These are phyloP conservation scores for Hyperoplus lanceolatus DNA, from an alignment of 2,797 vertebrate species.

Conservation along the genomic window DNA sequence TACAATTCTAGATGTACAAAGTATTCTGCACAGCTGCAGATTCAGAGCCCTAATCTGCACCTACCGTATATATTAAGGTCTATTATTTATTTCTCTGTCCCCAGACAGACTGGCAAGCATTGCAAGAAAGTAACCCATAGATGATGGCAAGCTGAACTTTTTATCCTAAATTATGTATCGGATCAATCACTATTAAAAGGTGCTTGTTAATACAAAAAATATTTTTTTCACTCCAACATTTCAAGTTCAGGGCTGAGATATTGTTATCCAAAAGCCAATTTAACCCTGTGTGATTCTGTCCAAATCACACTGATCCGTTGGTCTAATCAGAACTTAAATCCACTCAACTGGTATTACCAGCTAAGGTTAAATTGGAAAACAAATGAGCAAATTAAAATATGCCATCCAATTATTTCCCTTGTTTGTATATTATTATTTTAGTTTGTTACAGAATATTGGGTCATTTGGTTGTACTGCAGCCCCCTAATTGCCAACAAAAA, in stretches of 20 bases:
- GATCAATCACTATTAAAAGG: neutral
- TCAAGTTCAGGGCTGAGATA: constrained; percentile 42
- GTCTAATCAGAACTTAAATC: constrained; percentile 41
- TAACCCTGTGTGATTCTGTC: constrained; percentile 23
- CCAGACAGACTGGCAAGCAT: neutral
- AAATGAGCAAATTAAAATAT: constrained; percentile 21
- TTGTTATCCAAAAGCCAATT: constrained; percentile 44
- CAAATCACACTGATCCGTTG: constrained; percentile 13
- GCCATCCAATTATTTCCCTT: constrained; percentile 26
- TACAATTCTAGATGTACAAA: neutral
- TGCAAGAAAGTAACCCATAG: neutral
- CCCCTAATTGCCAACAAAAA: constrained; percentile 47
- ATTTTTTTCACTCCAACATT: constrained; percentile 23
- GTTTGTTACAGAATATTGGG: constrained; percentile 36
- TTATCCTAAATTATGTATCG: neutral
- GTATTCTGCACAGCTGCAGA: constrained; percentile 8
- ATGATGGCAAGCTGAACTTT: neutral
- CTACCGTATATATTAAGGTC: neutral
- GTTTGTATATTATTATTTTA: constrained; percentile 26
- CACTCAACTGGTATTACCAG: constrained; percentile 14
- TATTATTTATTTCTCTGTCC: neutral
- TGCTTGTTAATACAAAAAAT: neutral
- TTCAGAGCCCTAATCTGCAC: neutral
- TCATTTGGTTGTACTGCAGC: constrained; percentile 47
- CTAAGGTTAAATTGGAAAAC: constrained; percentile 41